Base-by-base conservation (phyloP, 2,888 invertebrate genomes). In the Theristus sp. region DNA sequence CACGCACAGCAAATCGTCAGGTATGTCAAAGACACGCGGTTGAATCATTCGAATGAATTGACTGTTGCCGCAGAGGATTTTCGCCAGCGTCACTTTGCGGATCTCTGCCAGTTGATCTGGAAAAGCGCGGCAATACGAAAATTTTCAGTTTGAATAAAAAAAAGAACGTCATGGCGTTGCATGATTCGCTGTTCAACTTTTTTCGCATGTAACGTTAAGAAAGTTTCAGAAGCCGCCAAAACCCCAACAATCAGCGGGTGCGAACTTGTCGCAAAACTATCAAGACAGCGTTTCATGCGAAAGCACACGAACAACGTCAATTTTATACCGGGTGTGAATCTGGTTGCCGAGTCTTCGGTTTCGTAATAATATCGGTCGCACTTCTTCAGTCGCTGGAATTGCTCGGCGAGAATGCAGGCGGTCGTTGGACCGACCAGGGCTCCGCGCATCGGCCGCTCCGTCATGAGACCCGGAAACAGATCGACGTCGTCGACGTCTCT, bases 351-450 rank as follows among this genome's bases (percentile, higher is more conserved):
- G 53, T 68, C 63, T 53, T 67, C 65, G 31, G 67, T 74, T 64
- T 76, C 74, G 74, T 91, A 93, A 89, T 91, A 96, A 79, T 85
- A 93, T 67, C 94, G 80, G 78, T 96, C 96, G 71, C 94, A 94
- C 71, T 88, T 87, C 63, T 71, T 71, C 61, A 69, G 59, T 55
- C 72, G 62, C 58, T 68, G 67, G 65, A 73, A 71, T 77, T 94
- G 94, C 59, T 87, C 86, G 60, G 89, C 93, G 67, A 96, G 89
- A 69, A 96, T 86, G 86, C 81, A 82, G 22, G 89, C 90, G 71
- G 94, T 86, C 0, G 93, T 93, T 0, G 93, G 93, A 2, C 94
- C 94, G 0, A 94, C 86, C 0, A 73, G 63, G 1, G 71, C 91
- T 6, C 93, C 93, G 70, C 87, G 87, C 6, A 89, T 71, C 0